phyloP scores from a whole-genome alignment of 2,888 invertebrate genomes.

The Dascillus cervinus region DNA sequence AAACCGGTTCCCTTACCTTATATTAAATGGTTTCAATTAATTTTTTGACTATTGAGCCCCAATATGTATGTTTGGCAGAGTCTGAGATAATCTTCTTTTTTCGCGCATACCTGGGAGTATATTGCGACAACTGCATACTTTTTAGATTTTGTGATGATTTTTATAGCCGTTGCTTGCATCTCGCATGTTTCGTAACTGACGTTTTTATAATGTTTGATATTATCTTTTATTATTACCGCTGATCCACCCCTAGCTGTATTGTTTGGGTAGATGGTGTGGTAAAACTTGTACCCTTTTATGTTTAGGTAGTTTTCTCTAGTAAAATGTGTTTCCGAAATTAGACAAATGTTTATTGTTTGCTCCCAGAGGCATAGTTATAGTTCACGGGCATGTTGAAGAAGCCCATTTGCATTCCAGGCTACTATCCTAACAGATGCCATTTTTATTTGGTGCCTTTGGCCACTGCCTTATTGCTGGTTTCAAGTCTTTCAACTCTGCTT shows the following conservation, averaged over 20 bases:
- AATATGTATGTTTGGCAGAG: too few species aligned
- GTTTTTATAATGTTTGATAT: too few species aligned
- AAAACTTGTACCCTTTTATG: conserved; percentile 7
- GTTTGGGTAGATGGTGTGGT: too few species aligned
- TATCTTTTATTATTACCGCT: too few species aligned
- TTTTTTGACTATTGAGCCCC: conserved; percentile 8
- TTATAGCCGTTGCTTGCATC: too few species aligned
- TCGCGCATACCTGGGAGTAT: conserved; percentile 5
- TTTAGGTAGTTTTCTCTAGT: conserved; percentile 6
- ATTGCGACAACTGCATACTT: conserved; percentile 12
- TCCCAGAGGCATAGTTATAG: conserved; percentile 3
- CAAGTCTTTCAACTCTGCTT: conserved; percentile 6
- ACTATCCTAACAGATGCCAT: conserved; percentile 8
- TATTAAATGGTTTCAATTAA: too few species aligned
- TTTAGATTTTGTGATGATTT: conserved; percentile 2
- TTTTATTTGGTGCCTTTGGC: conserved; percentile 7
- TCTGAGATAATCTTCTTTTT: conserved; percentile 10
- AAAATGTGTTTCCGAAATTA: too few species aligned
- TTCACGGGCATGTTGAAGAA: conserved; percentile 5
- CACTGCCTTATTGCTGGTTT: conserved; percentile 5
- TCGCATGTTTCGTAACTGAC: too few species aligned
- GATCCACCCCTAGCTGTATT: too few species aligned
- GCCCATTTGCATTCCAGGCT: conserved; percentile 14
- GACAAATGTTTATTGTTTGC: conserved; percentile 9
- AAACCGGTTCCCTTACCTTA: too few species aligned